phyloP scores from a whole-genome alignment of 2,113 vertebrate species.

The Bagarius yarrelli region DNA sequence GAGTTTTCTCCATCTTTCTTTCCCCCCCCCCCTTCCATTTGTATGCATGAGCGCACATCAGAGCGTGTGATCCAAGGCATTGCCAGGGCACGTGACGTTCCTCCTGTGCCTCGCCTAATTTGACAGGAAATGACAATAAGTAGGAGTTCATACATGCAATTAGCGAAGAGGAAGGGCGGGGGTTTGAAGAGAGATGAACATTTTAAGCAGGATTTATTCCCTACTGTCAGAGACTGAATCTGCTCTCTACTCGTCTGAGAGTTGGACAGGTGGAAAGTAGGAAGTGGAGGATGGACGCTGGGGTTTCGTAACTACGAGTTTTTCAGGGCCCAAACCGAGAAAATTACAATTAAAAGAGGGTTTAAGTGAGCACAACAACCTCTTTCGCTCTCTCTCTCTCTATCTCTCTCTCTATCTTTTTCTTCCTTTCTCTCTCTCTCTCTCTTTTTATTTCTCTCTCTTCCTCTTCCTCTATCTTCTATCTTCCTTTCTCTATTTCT shows the following conservation, averaged over 20 bases:
- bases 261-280: too few relatives aligned
- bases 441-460: too few relatives aligned
- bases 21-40: background rate
- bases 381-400: too few relatives aligned
- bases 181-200: slow-evolving; percentile 23
- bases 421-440: too few relatives aligned
- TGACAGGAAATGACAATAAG: slow-evolving; percentile 39
- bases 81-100: slow-evolving; percentile 6
- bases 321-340: background rate
- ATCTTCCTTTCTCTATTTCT: too few relatives aligned
- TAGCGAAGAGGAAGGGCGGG: slow-evolving; percentile 10
- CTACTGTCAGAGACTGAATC: slow-evolving; percentile 29
- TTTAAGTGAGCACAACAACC: too few relatives aligned
- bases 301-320: background rate
- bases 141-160: slow-evolving; percentile 38
- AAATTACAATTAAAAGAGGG: background rate
- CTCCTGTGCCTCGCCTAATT: slow-evolving; percentile 20
- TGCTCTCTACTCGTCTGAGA: background rate
- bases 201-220: slow-evolving; percentile 22
- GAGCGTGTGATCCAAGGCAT: background rate
- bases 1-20: background rate
- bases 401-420: too few relatives aligned
- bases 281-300: background rate
- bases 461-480: too few relatives aligned
- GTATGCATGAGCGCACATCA: slow-evolving; percentile 15